phyloP scores from a whole-genome alignment of 2,113 vertebrate genomes.

The Corythornis cristatus region DNA sequence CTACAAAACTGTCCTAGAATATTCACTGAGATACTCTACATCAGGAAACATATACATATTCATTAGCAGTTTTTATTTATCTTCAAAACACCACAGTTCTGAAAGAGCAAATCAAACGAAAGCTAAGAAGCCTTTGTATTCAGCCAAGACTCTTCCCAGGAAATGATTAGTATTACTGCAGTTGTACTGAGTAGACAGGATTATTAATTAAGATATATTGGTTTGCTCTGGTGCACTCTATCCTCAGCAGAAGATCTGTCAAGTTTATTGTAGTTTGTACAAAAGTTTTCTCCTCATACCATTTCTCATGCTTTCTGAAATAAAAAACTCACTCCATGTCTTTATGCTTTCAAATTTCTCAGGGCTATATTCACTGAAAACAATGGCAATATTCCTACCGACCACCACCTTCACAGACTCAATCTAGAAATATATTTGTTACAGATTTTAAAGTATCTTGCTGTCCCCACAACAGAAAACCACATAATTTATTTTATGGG shows the following conservation, averaged over 20 bases:
- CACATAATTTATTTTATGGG: neutral
- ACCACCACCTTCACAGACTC: neutral
- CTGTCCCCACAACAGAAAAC: neutral
- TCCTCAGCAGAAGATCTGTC: constrained; percentile 46
- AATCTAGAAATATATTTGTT: neutral
- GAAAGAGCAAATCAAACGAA: neutral
- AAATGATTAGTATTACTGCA: neutral
- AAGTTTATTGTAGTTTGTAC: constrained; percentile 11
- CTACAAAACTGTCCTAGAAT: neutral
- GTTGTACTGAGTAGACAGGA: constrained; percentile 1
- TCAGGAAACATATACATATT: neutral
- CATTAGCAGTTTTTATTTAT: constrained; percentile 33
- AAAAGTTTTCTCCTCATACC: neutral
- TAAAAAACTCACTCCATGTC: neutral
- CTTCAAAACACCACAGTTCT: neutral
- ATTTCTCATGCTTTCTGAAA: neutral
- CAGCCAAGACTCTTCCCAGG: neutral
- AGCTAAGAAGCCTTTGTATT: constrained; percentile 20
- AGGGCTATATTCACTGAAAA: neutral
- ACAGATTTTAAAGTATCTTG: neutral
- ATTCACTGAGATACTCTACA: neutral
- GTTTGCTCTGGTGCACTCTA: constrained; percentile 2
- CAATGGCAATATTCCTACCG: neutral
- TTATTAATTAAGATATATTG: constrained; percentile 59
- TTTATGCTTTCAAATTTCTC: neutral